phyloP scores from a whole-genome alignment of 2,797 vertebrate species.

The Crypturellus tataupa region DNA sequence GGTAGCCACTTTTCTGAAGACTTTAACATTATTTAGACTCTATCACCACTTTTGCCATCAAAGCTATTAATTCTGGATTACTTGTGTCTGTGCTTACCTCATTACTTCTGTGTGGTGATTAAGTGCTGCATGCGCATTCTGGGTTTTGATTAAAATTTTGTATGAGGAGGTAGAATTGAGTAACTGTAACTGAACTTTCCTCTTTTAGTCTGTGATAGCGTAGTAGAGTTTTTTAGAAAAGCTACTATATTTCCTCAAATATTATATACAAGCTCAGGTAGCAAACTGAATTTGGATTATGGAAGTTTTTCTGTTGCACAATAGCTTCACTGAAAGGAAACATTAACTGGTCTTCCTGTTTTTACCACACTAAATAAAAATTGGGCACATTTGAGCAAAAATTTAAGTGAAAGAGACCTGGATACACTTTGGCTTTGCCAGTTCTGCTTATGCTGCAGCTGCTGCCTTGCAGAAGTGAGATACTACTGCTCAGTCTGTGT shows the following conservation, averaged over 20 bases:
- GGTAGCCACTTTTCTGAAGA: neutral
- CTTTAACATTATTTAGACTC: neutral
- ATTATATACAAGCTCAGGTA: slow-evolving; percentile 2
- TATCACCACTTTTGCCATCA: neutral
- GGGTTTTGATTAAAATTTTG: slow-evolving; percentile 63
- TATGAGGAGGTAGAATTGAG: slow-evolving; percentile 37
- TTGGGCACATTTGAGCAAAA: neutral
- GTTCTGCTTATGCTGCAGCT: neutral
- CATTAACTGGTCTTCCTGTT: neutral
- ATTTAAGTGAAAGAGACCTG: neutral
- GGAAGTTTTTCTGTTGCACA: slow-evolving; percentile 9
- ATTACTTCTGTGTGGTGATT: slow-evolving; percentile 32
- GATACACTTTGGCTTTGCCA: neutral
- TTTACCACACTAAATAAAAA: neutral
- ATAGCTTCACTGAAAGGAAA: neutral
- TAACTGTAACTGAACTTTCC: slow-evolving; percentile 44
- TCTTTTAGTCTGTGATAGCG: neutral
- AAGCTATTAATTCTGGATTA: slow-evolving; percentile 43
- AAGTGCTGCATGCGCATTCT: slow-evolving; percentile 56
- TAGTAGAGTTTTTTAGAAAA: neutral
- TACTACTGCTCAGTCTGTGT: neutral
- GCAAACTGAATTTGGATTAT: neutral
- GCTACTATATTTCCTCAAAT: neutral
- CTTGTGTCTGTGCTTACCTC: slow-evolving; percentile 30
- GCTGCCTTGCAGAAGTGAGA: neutral